Conservation (phyloP, 2,797 vertebrate genomes). For the Takifugu rubripes region DNA sequence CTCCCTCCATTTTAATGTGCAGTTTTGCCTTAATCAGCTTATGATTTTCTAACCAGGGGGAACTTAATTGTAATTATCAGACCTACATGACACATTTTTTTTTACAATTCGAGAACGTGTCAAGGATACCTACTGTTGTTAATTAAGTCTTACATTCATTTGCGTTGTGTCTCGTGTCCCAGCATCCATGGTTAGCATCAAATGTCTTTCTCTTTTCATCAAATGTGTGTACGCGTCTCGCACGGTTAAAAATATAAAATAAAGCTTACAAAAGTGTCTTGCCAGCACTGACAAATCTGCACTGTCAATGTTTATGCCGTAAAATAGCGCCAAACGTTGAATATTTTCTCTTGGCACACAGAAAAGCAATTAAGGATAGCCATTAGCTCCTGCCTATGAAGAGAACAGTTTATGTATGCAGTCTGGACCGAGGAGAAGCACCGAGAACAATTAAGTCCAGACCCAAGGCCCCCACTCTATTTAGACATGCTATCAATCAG, state of each 20-base stretch:
- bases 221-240: constrained; percentile 6
- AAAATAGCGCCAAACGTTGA: constrained; percentile 36
- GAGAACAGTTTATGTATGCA: constrained; percentile 60
- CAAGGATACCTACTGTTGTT: constrained; percentile 48
- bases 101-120: constrained; percentile 13
- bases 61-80: constrained; percentile 39
- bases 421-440: constrained; percentile 58
- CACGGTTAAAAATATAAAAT: no score
- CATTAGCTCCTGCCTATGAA: constrained; percentile 39
- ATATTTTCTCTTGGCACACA: constrained; percentile 50
- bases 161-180: constrained; percentile 33
- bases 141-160: constrained; percentile 55
- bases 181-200: constrained; percentile 21
- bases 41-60: constrained; percentile 18
- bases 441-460: constrained; percentile 69
- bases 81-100: constrained; percentile 34
- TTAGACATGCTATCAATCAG: constrained; percentile 67
- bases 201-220: constrained; percentile 25
- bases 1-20: constrained; percentile 14
- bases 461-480: constrained; percentile 59
- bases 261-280: constrained; percentile 3
- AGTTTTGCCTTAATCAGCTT: constrained; percentile 23
- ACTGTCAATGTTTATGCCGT: constrained; percentile 36
- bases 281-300: background rate
- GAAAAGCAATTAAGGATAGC: constrained; percentile 50